Evolutionary conservation across 2,113 vertebrate species (phyloP).

Genomic region (rabbit (Oryctolagus cuniculus)): DNA sequence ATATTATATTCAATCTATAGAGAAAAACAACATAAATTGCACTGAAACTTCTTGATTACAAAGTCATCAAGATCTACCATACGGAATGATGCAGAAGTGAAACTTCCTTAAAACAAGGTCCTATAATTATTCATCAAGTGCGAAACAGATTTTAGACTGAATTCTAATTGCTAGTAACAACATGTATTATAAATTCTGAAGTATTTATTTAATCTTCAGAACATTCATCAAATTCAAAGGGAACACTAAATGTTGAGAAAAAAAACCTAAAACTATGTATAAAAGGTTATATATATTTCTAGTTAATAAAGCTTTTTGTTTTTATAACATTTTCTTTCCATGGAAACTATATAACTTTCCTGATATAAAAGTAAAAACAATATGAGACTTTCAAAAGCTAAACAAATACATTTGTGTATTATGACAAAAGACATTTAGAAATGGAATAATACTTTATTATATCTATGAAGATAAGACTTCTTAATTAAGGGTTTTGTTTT

Average conservation of each 20-base stretch:
- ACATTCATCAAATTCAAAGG: conserved; percentile 23
- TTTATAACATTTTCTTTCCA: conserved; percentile 52
- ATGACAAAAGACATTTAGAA: conserved; percentile 52
- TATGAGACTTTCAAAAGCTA: conserved; percentile 55
- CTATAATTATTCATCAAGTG: conserved; percentile 24
- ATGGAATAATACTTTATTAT: conserved; percentile 37
- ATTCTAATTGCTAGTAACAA: conserved; percentile 35
- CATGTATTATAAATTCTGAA: background rate
- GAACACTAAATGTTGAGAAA: conserved; percentile 8
- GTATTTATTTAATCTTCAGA: conserved; percentile 52
- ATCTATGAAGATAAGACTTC: conserved; percentile 58
- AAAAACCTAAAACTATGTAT: background rate
- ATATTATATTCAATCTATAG: background rate
- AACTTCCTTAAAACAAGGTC: conserved; percentile 37
- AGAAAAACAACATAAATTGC: conserved; percentile 44
- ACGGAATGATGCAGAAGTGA: background rate
- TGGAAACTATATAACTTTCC: conserved; percentile 4
- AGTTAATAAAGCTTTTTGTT: conserved; percentile 53
- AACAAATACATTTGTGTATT: conserved; percentile 60
- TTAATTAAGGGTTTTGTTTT: conserved; percentile 74
- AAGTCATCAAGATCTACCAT: background rate
- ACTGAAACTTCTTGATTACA: background rate
- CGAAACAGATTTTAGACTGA: conserved; percentile 25
- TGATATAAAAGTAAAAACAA: conserved; percentile 58
- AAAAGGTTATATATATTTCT: background rate